Evolutionary conservation across 2,797 vertebrate genomes (phyloP), one percentile per base, ranked within the genome.

Genomic region (Nothura maculosa): DNA sequence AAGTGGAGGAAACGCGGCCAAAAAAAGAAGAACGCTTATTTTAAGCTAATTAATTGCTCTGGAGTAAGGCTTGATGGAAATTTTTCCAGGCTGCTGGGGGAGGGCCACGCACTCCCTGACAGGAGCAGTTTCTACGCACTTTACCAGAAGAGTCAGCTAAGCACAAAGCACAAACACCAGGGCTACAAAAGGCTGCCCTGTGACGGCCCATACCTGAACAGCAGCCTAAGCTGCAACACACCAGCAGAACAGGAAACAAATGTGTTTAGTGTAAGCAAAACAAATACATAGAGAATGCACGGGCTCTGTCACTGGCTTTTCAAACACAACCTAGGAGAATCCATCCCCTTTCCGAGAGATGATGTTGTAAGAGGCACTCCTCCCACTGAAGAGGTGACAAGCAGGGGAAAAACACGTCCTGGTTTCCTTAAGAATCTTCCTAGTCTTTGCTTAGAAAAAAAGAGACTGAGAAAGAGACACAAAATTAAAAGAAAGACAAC

Each of bases 121-220:
- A 54, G 21, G 42, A 91, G 43, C 67, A 50, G 93, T 77, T 40
- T 74, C 60, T 7, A 81, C 20, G 64, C 58, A 24, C 76, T 92
- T 93, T 90, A 91, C 52, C 62, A 89, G 88, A 89, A 72, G 85
- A 73, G 76, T 90, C 81, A 87, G 81, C 89, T 89, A 95, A 84
- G 87, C 84, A 94, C 93, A 32, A 32, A 79, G 64, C 77, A 87
- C 30, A 14, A 92, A 63, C 87, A 85, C 78, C 87, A 83, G 76
- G 87, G 76, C 2, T 18, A 92, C 42, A 70, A 80, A 52, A 42
- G 36, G 24, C 76, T 63, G 82, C 58, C 63, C 9, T 82, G 73
- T 87, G 73, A 81, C 94, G 40, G 42, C 67, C 48, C 19, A 38
- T 84, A 63, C 43, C 22, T 6, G 8, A 80, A 57, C 36, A 34